These are phyloP conservation scores for Andrena fulva DNA, from an alignment of 2,888 invertebrate genomes.

Conservation along the genomic window DNA sequence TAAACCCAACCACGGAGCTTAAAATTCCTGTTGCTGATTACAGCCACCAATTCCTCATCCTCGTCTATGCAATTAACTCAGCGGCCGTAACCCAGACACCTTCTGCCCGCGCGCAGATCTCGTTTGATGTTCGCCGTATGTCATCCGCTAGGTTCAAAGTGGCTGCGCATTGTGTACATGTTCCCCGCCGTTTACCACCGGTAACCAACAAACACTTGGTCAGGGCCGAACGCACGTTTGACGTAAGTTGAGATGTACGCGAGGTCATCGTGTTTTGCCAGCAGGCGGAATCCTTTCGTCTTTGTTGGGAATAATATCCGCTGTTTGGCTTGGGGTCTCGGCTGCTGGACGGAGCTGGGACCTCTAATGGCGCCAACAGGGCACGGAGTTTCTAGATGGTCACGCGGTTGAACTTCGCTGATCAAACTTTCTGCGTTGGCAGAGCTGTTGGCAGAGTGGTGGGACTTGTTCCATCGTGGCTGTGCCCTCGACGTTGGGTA, in stretches of 20 bases:
- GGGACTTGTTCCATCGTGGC: slow-evolving; percentile 1
- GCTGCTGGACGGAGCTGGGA: neutral
- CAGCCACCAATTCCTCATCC: neutral
- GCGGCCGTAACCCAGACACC: neutral
- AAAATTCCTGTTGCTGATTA: neutral
- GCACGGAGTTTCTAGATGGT: neutral
- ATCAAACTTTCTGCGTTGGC: slow-evolving; percentile 1
- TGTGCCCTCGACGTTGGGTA: neutral
- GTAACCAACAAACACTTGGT: slow-evolving; percentile 1
- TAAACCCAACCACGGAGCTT: neutral
- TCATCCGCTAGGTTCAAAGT: neutral
- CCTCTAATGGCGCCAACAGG: neutral
- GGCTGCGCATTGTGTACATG: neutral
- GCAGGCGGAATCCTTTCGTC: too few species aligned
- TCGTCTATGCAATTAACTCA: neutral
- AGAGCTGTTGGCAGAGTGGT: neutral
- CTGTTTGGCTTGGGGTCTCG: neutral
- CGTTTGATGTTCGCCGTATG: neutral
- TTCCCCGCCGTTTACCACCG: neutral
- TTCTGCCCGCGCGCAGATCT: neutral
- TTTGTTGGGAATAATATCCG: too few species aligned
- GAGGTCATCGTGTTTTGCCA: too few species aligned
- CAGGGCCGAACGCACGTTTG: neutral
- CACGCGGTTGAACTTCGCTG: neutral
- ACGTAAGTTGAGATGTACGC: too few species aligned